These are phyloP conservation scores for Schlechtendalia chinensis DNA, from an alignment of 1,140 invertebrate species.

Conservation along the genomic window DNA sequence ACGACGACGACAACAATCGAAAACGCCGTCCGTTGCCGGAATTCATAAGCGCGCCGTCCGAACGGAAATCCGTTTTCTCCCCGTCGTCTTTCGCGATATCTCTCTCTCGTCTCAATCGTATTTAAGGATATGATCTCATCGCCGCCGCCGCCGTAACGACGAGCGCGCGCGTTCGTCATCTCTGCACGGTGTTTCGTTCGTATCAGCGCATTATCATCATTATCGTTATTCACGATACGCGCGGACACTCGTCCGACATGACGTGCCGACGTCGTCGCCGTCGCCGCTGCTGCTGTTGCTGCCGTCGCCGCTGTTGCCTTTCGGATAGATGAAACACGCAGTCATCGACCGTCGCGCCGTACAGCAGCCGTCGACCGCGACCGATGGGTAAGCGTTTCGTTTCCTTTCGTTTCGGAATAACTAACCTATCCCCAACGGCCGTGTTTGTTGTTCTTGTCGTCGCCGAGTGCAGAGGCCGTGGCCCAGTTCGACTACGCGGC, in stretches of 20 bases:
- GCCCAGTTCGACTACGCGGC: conserved; percentile 80
- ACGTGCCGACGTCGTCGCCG: conserved; percentile 6
- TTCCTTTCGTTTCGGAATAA: not conserved
- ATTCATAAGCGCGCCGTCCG: no score
- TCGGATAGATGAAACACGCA: conserved; percentile 14
- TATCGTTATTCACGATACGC: not conserved
- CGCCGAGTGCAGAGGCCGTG: conserved; percentile 62
- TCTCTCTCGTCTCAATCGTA: not conserved
- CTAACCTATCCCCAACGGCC: no score
- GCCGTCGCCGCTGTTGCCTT: not conserved
- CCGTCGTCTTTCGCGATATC: no score
- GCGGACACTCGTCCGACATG: not conserved
- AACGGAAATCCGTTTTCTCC: not conserved
- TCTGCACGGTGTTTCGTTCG: no score
- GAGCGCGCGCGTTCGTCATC: not conserved
- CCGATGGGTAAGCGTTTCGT: conserved; percentile 32
- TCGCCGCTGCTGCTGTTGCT: not conserved
- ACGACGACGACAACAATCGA: no score
- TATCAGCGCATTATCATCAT: no score
- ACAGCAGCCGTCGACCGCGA: conserved; percentile 2
- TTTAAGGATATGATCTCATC: conserved; percentile 40
- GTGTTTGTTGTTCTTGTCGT: not conserved
- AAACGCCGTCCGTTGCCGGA: no score
- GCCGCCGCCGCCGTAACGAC: not conserved
- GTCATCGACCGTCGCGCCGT: not conserved